phyloP scores from a whole-genome alignment of 2,797 vertebrate genomes.

The Pseudomugil gertrudae region DNA sequence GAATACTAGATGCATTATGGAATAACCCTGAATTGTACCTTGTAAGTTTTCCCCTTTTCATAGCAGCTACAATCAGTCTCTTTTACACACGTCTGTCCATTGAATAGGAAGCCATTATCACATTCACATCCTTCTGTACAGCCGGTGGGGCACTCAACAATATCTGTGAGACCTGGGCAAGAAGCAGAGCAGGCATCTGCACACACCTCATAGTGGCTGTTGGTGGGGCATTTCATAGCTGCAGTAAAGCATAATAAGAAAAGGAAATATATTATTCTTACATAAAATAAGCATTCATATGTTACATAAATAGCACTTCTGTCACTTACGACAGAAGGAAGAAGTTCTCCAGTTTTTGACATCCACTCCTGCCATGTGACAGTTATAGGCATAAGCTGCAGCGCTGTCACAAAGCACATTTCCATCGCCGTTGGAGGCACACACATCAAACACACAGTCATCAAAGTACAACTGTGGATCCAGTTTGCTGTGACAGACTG shows the following conservation, averaged over 20 bases:
- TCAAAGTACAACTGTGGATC: conserved; percentile 73
- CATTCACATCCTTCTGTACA: conserved; percentile 87
- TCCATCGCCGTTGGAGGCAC: conserved; percentile 63
- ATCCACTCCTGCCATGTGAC: conserved; percentile 62
- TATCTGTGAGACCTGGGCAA: conserved; percentile 77
- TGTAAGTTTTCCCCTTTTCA: conserved; percentile 80
- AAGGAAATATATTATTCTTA: background rate
- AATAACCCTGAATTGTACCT: conserved; percentile 64
- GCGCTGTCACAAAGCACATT: conserved; percentile 75
- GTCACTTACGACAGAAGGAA: conserved; percentile 81
- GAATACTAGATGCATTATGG: background rate
- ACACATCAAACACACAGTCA: conserved; percentile 78
- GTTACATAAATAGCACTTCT: background rate
- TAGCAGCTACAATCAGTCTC: conserved; percentile 84
- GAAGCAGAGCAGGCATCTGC: conserved; percentile 73
- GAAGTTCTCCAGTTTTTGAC: conserved; percentile 77
- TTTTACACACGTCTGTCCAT: conserved; percentile 80
- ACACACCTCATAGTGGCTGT: conserved; percentile 86
- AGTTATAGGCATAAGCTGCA: conserved; percentile 75
- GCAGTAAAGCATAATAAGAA: conserved; percentile 14
- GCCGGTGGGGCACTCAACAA: conserved; percentile 54
- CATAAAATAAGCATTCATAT: background rate
- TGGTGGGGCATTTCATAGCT: conserved; percentile 82
- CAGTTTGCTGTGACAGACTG: conserved; percentile 63
- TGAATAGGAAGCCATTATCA: conserved; percentile 79